Base-by-base conservation (phyloP, 1,140 invertebrate genomes). In the Anagrus nilaparvatae region DNA sequence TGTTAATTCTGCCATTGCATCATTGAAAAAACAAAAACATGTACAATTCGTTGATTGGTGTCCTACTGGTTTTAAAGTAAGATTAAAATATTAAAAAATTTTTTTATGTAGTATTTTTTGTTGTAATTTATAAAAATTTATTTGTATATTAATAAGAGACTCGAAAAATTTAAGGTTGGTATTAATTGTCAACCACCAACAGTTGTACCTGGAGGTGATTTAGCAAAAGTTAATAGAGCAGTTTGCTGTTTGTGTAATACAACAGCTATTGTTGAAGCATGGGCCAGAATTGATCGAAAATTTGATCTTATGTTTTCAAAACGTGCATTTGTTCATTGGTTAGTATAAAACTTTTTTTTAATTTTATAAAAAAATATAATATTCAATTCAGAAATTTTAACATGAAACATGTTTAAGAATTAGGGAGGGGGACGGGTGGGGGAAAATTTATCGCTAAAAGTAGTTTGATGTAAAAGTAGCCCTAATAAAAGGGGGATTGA, bases 171-270 rank as follows among this genome's bases (percentile, higher is more conserved):
- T 29, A 45, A 58, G 56, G 76, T 68, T 30, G 78, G 78, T 40
- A 86, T 86, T 58, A 87, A 87, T 72, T 85, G 89, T 63, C 86
- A 90, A 61, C 85, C 85, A 28, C 86, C 86, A 2, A 86, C 82
- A 18, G 83, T 84, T 46, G 86, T 77, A 52, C 86, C 73, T 47
- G 87, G 70, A 53, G 84, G 78, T 59, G 86, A 90, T 65, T 64
- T 90, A 50, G 86, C 87, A 20, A 86, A 87, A 63, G 84, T 87
- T 5, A 82, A 85, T 59, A 72, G 85, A 46, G 86, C 86, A 5
- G 84, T 89, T 5, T 89, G 86, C 61, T 86, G 89, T 84, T 65
- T 91, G 60, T 84, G 77, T 29, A 91, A 90, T 58, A 89, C 87
- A 1, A 90, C 87, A 0, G 82, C 84, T 21, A 88, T 88, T 53